phyloP scores from a whole-genome alignment of 2,797 vertebrate species.

The Cossypha dichroa region DNA sequence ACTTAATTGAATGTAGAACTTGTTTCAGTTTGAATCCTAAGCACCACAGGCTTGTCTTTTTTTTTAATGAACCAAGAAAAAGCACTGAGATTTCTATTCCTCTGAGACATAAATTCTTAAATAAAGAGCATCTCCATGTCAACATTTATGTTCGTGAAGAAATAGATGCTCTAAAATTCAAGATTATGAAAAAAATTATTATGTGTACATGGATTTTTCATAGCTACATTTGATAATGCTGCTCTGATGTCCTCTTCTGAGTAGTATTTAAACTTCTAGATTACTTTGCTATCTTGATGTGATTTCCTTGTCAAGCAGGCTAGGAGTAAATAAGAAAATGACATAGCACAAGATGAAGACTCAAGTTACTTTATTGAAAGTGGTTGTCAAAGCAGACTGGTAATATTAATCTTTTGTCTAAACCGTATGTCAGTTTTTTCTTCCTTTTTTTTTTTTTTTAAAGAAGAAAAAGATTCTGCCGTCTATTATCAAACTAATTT shows the following conservation, averaged over 20 bases:
- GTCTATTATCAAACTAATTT: background rate
- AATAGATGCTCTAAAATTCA: background rate
- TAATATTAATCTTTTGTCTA: background rate
- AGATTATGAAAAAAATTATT: background rate
- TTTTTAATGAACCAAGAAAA: background rate
- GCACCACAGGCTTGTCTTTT: background rate
- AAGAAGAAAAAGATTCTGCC: background rate
- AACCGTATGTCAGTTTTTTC: background rate
- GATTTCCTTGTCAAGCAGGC: background rate
- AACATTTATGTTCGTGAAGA: background rate
- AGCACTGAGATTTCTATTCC: background rate
- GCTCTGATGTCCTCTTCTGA: background rate
- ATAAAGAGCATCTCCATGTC: background rate
- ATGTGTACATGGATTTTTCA: rapidly evolving
- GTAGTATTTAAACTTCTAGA: background rate
- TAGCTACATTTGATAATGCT: background rate
- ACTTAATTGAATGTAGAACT: background rate
- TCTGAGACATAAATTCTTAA: background rate
- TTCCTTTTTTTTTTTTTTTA: background rate
- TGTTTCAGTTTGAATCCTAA: background rate
- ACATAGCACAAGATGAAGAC: background rate
- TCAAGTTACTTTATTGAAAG: background rate
- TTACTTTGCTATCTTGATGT: background rate
- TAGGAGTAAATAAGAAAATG: background rate
- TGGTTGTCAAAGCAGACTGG: background rate